These are phyloP conservation scores for Lucilia sericata DNA, from an alignment of 1,140 invertebrate species.

Conservation along the genomic window DNA sequence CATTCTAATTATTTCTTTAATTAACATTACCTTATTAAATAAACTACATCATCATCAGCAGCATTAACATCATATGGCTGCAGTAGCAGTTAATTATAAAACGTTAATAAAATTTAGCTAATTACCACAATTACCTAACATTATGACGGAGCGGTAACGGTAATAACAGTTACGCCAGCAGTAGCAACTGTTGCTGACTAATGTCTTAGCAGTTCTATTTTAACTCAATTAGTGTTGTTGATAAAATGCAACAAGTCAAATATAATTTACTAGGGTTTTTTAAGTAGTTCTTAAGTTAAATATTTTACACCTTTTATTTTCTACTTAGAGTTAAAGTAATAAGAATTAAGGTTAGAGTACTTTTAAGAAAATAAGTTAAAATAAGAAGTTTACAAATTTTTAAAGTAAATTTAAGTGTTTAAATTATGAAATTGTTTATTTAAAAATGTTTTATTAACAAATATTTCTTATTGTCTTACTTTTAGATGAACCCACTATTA, in stretches of 20 bases:
- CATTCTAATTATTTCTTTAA: too few species aligned
- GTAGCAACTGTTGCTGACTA: too few species aligned
- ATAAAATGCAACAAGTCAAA: neutral
- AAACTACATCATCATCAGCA: neutral
- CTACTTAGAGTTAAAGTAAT: too few species aligned
- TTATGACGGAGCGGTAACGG: neutral
- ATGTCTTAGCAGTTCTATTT: neutral
- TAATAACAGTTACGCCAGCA: neutral
- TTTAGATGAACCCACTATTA: constrained; percentile 90
- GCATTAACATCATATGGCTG: too few species aligned
- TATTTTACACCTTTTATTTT: too few species aligned
- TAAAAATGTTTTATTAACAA: too few species aligned
- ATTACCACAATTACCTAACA: constrained; percentile 28
- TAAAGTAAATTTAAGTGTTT: too few species aligned
- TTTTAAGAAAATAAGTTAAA: too few species aligned
- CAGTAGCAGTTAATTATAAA: neutral
- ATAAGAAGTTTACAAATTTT: too few species aligned
- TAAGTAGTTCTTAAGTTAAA: too few species aligned
- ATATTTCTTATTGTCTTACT: constrained; percentile 32
- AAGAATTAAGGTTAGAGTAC: too few species aligned
- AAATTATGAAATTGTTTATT: too few species aligned
- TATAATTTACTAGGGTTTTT: neutral
- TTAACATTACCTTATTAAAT: neutral
- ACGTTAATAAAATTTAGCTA: constrained; percentile 14
- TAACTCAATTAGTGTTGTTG: neutral